phyloP scores from a whole-genome alignment of 2,888 invertebrate species.

The Rotaria magnacalcarata region DNA sequence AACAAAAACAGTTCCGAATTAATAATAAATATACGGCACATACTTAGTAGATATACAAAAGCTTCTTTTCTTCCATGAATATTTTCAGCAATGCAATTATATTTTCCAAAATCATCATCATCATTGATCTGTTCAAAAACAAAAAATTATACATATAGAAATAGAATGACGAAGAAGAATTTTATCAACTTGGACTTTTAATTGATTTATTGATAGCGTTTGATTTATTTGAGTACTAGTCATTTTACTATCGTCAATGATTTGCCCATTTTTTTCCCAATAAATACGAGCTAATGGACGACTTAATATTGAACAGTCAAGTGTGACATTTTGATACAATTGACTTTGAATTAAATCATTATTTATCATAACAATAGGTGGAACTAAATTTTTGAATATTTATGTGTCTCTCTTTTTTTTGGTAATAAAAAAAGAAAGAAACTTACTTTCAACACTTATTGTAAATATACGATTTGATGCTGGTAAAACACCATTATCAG shows the following conservation, averaged over 20 bases:
- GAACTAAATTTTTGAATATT: neutral
- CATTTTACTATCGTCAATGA: neutral
- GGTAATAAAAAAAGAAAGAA: too few relatives aligned
- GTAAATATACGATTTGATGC: constrained; percentile 43
- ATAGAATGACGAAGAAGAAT: neutral
- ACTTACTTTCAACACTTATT: constrained; percentile 41
- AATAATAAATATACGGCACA: too few relatives aligned
- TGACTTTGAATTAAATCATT: constrained; percentile 16
- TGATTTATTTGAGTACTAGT: neutral
- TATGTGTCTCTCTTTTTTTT: too few relatives aligned
- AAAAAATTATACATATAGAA: neutral
- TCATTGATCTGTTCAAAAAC: neutral
- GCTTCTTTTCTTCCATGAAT: neutral
- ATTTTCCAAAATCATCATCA: constrained; percentile 19
- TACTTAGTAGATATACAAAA: neutral
- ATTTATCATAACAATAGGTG: neutral
- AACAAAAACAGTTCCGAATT: too few relatives aligned
- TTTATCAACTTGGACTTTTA: neutral
- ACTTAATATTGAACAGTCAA: neutral
- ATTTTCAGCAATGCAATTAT: constrained; percentile 29
- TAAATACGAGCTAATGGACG: neutral
- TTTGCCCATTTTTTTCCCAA: constrained; percentile 24
- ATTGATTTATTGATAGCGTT: constrained; percentile 2
- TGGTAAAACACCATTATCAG: constrained; percentile 45
- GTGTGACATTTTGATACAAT: neutral